Evolutionary conservation across 2,888 invertebrate species (phyloP).

Genomic region (Andrena haemorrhoa): DNA sequence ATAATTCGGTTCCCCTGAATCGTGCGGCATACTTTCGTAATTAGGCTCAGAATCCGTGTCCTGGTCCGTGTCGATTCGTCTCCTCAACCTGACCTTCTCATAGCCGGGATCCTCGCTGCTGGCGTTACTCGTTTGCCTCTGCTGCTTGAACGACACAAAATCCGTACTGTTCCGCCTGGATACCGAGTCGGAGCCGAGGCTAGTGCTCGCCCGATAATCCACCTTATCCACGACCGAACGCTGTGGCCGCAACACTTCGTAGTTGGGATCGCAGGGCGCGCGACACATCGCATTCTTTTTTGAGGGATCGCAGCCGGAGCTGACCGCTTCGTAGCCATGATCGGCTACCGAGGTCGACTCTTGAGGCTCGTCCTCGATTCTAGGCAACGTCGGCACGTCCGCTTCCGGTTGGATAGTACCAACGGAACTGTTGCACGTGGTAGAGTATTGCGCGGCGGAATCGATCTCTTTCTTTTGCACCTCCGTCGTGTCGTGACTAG

Average conservation of each 20-base stretch:
- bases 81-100: conserved; percentile 85
- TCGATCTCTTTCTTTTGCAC: conserved; percentile 78
- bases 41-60: conserved; percentile 89
- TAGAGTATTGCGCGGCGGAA: conserved; percentile 36
- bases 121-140: conserved; percentile 80
- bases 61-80: conserved; percentile 80
- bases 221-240: conserved; percentile 63
- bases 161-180: conserved; percentile 69
- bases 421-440: conserved; percentile 2
- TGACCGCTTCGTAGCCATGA: conserved; percentile 91
- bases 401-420: background rate
- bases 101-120: conserved; percentile 85
- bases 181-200: background rate
- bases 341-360: conserved; percentile 81
- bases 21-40: conserved; percentile 90
- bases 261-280: conserved; percentile 88
- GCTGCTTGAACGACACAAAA: conserved; percentile 77
- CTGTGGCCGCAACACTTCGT: conserved; percentile 90
- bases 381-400: conserved; percentile 7
- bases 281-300: conserved; percentile 50
- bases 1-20: conserved; percentile 87
- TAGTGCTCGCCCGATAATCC: conserved; percentile 40
- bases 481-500: conserved; percentile 81
- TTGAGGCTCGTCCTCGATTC: background rate
- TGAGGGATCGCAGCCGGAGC: conserved; percentile 82